phyloP scores from a whole-genome alignment of 2,113 vertebrate species.

The Epinephelus cyanopodus region DNA sequence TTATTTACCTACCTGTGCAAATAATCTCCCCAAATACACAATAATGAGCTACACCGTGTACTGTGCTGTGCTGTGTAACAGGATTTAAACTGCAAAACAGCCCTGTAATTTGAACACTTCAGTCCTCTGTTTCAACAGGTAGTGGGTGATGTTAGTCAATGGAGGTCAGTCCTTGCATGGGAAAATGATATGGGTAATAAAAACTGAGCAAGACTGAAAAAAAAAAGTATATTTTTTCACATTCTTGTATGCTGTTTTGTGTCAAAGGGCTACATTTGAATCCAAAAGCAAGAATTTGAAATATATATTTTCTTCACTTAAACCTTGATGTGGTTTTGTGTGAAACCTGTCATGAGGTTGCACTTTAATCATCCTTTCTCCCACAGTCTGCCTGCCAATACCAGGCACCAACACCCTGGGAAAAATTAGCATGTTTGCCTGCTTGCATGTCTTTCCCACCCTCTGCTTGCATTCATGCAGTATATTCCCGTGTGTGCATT shows the following conservation, averaged over 20 bases:
- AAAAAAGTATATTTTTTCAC: neutral
- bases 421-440: constrained; percentile 8
- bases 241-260: neutral
- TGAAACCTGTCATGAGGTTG: neutral
- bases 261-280: neutral
- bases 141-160: neutral
- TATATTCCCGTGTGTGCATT: neutral
- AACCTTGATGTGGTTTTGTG: neutral
- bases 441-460: neutral
- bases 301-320: neutral
- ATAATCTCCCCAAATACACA: constrained; percentile 8
- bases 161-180: neutral
- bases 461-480: neutral
- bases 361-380: neutral
- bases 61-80: neutral
- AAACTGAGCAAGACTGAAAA: neutral
- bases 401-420: constrained; percentile 39
- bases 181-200: neutral
- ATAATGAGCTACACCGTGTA: neutral
- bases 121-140: neutral
- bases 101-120: neutral
- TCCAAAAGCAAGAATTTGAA: neutral
- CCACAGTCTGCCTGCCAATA: neutral
- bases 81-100: constrained; percentile 22
- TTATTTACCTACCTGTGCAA: constrained; percentile 24